phyloP scores from a whole-genome alignment of 2,797 vertebrate species.

The Lithobates sylvaticus region DNA sequence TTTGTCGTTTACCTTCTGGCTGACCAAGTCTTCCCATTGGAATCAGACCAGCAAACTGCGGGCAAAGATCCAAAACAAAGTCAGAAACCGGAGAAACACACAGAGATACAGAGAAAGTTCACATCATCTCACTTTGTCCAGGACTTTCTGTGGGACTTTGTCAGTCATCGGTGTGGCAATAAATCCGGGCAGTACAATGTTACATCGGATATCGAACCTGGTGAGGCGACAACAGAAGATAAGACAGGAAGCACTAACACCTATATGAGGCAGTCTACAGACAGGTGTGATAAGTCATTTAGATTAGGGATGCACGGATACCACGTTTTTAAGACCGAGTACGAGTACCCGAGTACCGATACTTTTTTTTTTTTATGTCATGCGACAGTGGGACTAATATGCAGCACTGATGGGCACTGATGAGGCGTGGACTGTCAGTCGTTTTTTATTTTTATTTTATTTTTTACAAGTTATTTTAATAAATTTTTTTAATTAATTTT shows the following conservation, averaged over 20 bases:
- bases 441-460: no score
- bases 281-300: neutral
- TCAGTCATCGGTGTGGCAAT: conserved; percentile 87
- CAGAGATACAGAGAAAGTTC: neutral
- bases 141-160: conserved; percentile 85
- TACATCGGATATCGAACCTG: conserved; percentile 89
- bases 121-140: conserved; percentile 78
- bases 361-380: no score
- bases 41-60: conserved; percentile 80
- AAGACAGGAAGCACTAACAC: neutral
- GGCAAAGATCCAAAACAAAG: conserved; percentile 37
- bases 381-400: no score
- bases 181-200: conserved; percentile 87
- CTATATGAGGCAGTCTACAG: no score
- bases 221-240: conserved; percentile 4
- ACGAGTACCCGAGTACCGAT: no score
- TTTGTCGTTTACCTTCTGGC: conserved; percentile 75
- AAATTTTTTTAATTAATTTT: no score
- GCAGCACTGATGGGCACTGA: no score
- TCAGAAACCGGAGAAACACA: neutral
- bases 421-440: no score
- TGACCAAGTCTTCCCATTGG: conserved; percentile 82
- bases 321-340: no score
- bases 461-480: no score
- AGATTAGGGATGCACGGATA: neutral